Base-by-base conservation (phyloP, 30 jellyfish, hydroid and myxozoan genomes). In the Hydractinia symbiolongicarpus region DNA sequence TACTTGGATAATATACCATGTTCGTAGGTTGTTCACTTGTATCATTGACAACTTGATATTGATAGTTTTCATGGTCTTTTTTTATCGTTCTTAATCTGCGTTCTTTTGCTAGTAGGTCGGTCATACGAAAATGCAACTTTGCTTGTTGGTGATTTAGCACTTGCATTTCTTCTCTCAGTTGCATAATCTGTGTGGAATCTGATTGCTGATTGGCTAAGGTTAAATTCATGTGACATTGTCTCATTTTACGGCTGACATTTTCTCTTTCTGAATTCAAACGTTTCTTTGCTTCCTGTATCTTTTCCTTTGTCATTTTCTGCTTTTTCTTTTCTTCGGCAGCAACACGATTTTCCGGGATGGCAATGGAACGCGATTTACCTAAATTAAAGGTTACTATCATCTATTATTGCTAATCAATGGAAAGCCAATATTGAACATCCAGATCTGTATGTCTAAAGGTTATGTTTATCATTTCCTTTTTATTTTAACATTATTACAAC, bases 331-430 rank as follows among this genome's bases (percentile, higher is more conserved):
- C 80, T 71, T 71, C 80, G 13, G 80, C 80, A 8, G 80, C 80
- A 9, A 50, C 54, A 20, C 80, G 80, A 52, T 71, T 71, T 50
- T 71, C 80, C 51, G 80, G 80, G 51, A 71, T 71, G 9, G 80
- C 80, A 20, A 71, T 71, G 60, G 80, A 71, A 52, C 80, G 80
- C 61, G 80, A 71, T 71, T 71, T 71, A n/a, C 80, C 80, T 71
- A 71, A 19, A 71, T 6, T 19, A 9, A 1, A 13, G 69, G 19
- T 30, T 30, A 30, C 44, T 30, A 30, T 30, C 44, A 30, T 30
- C 2, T 30, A 30, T 0, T 0, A 30, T 30, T 30, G 44, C 44
- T 30, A 30, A 30, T 30, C 44, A 30, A 30, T 0, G 0, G 44
- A 0, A 30, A 30, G 44, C 44, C 44, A 30, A 30, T 30, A 30